Evolutionary conservation across 2,888 invertebrate genomes (phyloP).

Genomic region (Noctua pronuba): DNA sequence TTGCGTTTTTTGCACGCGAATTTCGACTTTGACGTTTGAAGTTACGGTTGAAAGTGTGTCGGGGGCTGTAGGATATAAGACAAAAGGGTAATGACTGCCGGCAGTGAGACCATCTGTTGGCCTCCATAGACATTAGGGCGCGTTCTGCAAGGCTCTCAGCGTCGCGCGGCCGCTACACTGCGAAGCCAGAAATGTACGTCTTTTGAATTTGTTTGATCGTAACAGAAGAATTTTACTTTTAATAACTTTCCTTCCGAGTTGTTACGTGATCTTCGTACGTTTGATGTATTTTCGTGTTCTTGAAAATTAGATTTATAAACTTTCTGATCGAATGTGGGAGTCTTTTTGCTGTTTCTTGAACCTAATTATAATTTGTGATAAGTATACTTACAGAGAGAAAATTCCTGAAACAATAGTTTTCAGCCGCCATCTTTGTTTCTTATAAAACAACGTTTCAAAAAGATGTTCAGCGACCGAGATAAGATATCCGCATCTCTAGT

Average conservation of each 20-base stretch:
- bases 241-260: constrained; percentile 51
- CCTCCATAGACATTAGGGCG: constrained; percentile 84
- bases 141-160: constrained; percentile 75
- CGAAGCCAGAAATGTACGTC: constrained; percentile 66
- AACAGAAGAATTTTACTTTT: constrained; percentile 54
- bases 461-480: constrained; percentile 48
- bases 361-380: constrained; percentile 12
- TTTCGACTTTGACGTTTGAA: constrained; percentile 61
- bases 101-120: constrained; percentile 86
- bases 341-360: constrained; percentile 24
- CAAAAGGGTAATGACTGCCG: constrained; percentile 85
- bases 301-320: constrained; percentile 36
- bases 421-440: constrained; percentile 19
- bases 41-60: constrained; percentile 68
- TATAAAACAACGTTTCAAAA: constrained; percentile 32
- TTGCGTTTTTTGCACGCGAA: constrained; percentile 67
- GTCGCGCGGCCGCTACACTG: constrained; percentile 73
- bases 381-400: not conserved
- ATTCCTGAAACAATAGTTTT: not conserved
- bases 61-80: constrained; percentile 74
- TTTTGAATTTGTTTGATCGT: constrained; percentile 63
- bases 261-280: constrained; percentile 42
- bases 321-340: constrained; percentile 41
- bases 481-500: constrained; percentile 55
- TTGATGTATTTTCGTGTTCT: constrained; percentile 55